phyloP scores from a whole-genome alignment of 2,888 invertebrate genomes.

The Oscheius sp. region DNA sequence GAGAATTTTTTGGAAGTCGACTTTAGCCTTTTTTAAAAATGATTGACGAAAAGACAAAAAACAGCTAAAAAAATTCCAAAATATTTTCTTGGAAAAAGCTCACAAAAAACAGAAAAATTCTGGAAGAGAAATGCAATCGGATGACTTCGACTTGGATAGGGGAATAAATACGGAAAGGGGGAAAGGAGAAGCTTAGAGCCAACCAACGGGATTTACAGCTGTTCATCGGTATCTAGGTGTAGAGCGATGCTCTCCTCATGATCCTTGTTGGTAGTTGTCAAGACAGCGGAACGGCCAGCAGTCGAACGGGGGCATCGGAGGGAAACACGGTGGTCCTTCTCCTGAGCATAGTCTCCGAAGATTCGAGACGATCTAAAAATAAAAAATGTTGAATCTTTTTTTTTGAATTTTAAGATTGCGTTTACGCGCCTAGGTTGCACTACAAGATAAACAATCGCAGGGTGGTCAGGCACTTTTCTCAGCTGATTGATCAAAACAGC shows the following conservation, averaged over 20 bases:
- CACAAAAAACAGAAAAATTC: too few relatives aligned
- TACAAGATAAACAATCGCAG: too few relatives aligned
- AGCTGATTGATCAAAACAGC: too few relatives aligned
- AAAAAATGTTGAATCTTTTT: too few relatives aligned
- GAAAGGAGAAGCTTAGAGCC: not conserved
- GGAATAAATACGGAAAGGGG: not conserved
- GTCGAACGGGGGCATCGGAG: constrained; percentile 5
- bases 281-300: not conserved
- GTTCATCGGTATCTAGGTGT: constrained; percentile 42
- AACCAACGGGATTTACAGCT: constrained; percentile 36
- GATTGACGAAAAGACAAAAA: too few relatives aligned
- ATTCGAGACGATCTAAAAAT: constrained; percentile 21
- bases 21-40: too few relatives aligned
- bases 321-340: not conserved
- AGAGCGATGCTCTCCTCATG: constrained; percentile 36
- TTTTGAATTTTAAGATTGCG: too few relatives aligned
- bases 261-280: not conserved
- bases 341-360: constrained; percentile 17
- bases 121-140: not conserved
- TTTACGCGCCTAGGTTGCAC: too few relatives aligned
- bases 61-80: too few relatives aligned
- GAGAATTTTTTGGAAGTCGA: too few relatives aligned
- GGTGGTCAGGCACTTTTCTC: too few relatives aligned
- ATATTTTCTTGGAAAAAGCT: too few relatives aligned
- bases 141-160: not conserved